These are phyloP conservation scores for Atlantisia rogersi DNA, from an alignment of 2,113 vertebrate species.

Conservation along the genomic window DNA sequence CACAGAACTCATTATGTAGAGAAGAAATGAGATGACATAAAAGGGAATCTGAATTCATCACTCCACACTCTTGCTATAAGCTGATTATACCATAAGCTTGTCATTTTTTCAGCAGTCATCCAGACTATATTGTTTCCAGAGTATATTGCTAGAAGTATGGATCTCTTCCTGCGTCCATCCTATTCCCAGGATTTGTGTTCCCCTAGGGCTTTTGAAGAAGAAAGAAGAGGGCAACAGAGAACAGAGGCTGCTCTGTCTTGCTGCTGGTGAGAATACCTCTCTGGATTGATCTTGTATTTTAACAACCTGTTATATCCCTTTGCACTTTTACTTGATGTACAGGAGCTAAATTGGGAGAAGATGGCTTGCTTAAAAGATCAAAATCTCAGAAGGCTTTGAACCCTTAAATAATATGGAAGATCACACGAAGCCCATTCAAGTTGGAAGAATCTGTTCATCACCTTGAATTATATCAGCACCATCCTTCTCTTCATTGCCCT, in stretches of 20 bases:
- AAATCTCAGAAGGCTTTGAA: conserved; percentile 28
- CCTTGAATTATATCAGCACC: conserved; percentile 34
- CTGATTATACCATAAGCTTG: not conserved
- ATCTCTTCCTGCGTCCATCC: not conserved
- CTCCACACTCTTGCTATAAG: not conserved
- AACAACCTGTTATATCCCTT: not conserved
- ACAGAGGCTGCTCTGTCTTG: not conserved
- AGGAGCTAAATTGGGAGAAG: conserved; percentile 27
- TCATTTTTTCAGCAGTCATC: not conserved
- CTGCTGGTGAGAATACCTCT: not conserved
- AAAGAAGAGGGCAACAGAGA: not conserved
- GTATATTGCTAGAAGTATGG: not conserved
- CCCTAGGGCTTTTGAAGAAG: not conserved
- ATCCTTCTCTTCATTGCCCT: conserved; percentile 22
- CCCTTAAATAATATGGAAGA: conserved; percentile 46
- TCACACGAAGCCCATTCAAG: conserved; percentile 39
- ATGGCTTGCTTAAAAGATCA: conserved; percentile 21
- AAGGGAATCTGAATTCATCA: not conserved
- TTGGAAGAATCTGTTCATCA: conserved; percentile 40
- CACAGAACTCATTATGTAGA: not conserved
- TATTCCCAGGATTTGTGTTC: not conserved
- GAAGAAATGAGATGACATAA: not conserved
- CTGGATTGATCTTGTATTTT: conserved; percentile 15
- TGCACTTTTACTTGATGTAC: not conserved
- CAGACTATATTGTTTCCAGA: not conserved